Evolutionary conservation across 1,140 invertebrate species (phyloP).

Genomic region (Prorops nasuta): DNA sequence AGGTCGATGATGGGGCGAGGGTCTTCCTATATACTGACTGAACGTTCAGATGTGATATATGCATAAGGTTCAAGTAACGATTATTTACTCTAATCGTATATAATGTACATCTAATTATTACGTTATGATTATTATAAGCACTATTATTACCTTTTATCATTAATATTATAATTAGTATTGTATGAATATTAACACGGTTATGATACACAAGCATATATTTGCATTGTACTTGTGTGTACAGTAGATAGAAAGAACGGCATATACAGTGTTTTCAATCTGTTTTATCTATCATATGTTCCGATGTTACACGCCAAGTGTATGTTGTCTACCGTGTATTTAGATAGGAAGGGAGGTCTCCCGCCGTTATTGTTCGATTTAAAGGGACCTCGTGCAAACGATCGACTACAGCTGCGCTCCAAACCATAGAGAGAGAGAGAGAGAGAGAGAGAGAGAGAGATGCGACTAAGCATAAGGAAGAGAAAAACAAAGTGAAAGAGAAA

Average conservation of each 20-base stretch:
- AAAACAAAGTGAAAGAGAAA: no score
- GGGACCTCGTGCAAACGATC: conserved; percentile 18
- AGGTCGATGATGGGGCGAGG: conserved; percentile 46
- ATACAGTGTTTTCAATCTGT: conserved; percentile 53
- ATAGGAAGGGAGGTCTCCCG: conserved; percentile 30
- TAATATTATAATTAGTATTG: conserved; percentile 43
- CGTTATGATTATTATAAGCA: conserved; percentile 17
- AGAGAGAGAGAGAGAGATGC: neutral
- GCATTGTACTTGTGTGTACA: conserved; percentile 37
- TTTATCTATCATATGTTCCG: conserved; percentile 52
- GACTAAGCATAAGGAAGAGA: no score
- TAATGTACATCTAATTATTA: conserved; percentile 9
- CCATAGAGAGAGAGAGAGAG: conserved; percentile 1
- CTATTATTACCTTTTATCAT: conserved; percentile 12
- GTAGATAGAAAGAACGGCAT: conserved; percentile 50
- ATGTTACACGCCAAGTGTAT: conserved; percentile 36
- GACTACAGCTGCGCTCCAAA: conserved; percentile 5
- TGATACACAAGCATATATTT: conserved; percentile 46
- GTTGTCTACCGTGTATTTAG: no score
- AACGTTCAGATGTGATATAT: conserved; percentile 59
- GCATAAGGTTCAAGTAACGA: conserved; percentile 50
- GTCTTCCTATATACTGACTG: conserved; percentile 59
- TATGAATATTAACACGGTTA: conserved; percentile 45
- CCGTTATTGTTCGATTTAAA: conserved; percentile 36
- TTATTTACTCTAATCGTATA: conserved; percentile 46